Evolutionary conservation across 1,140 invertebrate species (phyloP), one percentile per base, ranked within the genome.

Genomic region (Choristoneura fumiferana): DNA sequence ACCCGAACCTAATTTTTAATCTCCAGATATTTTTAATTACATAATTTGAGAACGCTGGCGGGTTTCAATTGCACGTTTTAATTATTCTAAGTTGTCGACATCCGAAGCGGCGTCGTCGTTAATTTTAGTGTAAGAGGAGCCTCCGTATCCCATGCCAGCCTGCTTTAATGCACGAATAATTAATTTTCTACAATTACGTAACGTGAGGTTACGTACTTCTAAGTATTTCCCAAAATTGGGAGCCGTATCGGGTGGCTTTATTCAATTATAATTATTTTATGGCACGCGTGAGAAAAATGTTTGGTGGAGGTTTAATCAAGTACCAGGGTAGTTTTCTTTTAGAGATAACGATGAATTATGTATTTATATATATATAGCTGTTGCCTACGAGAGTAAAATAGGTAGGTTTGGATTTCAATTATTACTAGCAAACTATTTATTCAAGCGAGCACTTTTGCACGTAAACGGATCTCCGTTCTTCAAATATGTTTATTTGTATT

Each of bases 11-110:
- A 70, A 29, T 29, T 29, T 45, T 49, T 33, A 49, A 49, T 49
- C 18, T 18, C 43, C 43, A 75, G 71, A 73, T 73, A 78, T 73
- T 73, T 74, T 79, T 79, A 79, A 76, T 79, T 79, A 76, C 64
- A 74, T 71, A 76, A 74, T 78, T 73, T 69, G 73, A 79, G 67
- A 74, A 72, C 60, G 62, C 58, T 63, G 62, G 61, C 60, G 65
- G 45, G 73, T 70, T 71, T 74, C 73, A 60, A 76, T 78, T 65
- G 72, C 59, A 3, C 54, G 71, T 66, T 75, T 79, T 79, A 79
- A 79, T 79, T 79, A 79, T 79, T 69, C 57, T 71, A 65, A 71
- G 67, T 62, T 58, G 56, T 57, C 63, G 73, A 73, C 68, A 79
- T 66, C 67, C 62, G 64, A 76, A 54, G 61, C 73, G 54, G 64